Evolutionary conservation across 2,113 vertebrate genomes (phyloP).

Genomic region (Sinocyclocheilus maitianheensis): DNA sequence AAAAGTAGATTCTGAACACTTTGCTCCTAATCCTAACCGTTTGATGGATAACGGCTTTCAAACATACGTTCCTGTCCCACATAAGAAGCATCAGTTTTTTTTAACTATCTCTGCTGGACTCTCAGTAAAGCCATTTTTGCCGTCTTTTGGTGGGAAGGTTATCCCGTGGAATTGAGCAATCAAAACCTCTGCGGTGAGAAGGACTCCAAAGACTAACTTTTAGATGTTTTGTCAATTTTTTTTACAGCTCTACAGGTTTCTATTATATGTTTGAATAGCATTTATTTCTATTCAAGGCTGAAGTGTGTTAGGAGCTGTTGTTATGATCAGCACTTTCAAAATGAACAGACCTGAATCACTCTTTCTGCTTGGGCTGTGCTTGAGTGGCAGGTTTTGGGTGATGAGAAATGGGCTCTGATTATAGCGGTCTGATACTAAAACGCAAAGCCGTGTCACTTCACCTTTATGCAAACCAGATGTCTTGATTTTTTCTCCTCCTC

Average conservation of each 20-base stretch:
- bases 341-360: background rate
- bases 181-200: background rate
- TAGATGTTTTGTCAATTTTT: background rate
- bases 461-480: background rate
- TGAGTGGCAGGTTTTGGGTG: background rate
- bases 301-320: background rate
- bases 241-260: background rate
- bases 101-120: background rate
- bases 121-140: background rate
- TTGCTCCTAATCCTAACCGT: background rate
- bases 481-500: background rate
- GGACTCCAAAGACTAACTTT: background rate
- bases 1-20: background rate
- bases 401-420: background rate
- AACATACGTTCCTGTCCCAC: background rate
- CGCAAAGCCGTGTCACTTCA: background rate
- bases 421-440: background rate
- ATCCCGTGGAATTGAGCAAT: background rate
- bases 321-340: background rate
- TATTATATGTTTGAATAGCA: background rate
- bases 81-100: background rate
- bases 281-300: slow-evolving; percentile 3
- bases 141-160: background rate
- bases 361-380: background rate
- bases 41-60: slow-evolving; percentile 3